These are phyloP conservation scores for Pheosia gnoma DNA, from an alignment of 2,888 invertebrate species.

Conservation along the genomic window DNA sequence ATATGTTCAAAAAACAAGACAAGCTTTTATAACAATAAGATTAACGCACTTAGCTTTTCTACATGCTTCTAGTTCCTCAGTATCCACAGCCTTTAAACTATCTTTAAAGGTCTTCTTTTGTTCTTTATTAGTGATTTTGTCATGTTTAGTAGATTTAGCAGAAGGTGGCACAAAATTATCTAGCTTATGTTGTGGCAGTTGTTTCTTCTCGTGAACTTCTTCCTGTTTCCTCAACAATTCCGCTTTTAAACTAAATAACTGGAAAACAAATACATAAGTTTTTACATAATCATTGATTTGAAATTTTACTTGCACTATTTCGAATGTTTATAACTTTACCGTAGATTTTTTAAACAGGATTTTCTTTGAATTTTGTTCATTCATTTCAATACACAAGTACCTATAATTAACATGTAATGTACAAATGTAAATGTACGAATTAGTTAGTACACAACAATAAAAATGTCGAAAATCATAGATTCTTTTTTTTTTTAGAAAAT, in stretches of 20 bases:
- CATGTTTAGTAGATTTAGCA: constrained; percentile 64
- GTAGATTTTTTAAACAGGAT: constrained; percentile 82
- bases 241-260: constrained; percentile 93
- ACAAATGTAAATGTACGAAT: too few species aligned
- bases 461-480: too few species aligned
- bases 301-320: constrained; percentile 9
- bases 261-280: constrained; percentile 26
- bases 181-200: constrained; percentile 77
- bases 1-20: neutral
- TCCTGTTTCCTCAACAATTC: constrained; percentile 94
- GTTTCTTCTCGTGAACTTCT: constrained; percentile 89
- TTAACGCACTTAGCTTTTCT: constrained; percentile 69
- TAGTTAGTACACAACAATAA: too few species aligned
- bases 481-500: too few species aligned
- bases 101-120: constrained; percentile 63
- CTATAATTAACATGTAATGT: too few species aligned
- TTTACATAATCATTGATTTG: neutral
- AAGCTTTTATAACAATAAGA: neutral
- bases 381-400: constrained; percentile 47
- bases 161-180: constrained; percentile 76
- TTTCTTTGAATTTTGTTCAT: constrained; percentile 67
- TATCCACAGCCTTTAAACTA: constrained; percentile 64
- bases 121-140: constrained; percentile 61
- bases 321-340: constrained; percentile 54
- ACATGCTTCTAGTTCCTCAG: constrained; percentile 75